Percentiles rank a stretch among this genome's conserved stretches.
These are phyloP conservation scores for Galleria mellonella DNA, from an alignment of 1,140 invertebrate species.

Conservation along the genomic window DNA sequence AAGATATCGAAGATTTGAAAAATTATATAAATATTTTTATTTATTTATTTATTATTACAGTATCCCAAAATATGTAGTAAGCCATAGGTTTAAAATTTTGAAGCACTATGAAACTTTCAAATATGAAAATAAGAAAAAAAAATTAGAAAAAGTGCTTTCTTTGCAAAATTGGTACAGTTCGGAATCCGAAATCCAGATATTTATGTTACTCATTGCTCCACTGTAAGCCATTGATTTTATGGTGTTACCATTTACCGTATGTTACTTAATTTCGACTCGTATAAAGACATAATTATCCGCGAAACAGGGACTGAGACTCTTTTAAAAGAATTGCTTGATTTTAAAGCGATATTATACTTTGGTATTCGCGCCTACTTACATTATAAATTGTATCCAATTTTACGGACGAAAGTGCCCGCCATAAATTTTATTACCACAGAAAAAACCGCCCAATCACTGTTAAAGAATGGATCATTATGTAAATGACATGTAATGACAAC, in stretches of 20 bases:
- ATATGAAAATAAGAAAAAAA: no score
- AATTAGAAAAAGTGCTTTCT: no score
- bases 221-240: background rate
- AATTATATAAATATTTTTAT: no score
- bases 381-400: constrained; percentile 15
- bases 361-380: constrained; percentile 24
- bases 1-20: no score
- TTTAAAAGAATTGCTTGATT: constrained; percentile 6
- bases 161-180: no score
- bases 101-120: no score
- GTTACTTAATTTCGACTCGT: constrained; percentile 1
- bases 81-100: no score
- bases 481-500: constrained; percentile 20
- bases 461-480: constrained; percentile 37
- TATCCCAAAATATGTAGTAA: no score
- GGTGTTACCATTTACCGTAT: background rate
- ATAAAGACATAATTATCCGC: constrained; percentile 13
- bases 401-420: constrained; percentile 5
- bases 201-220: no score
- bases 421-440: constrained; percentile 21
- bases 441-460: constrained; percentile 16
- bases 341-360: constrained; percentile 18
- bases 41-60: no score
- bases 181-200: no score
- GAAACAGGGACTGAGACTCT: constrained; percentile 13